Evolutionary conservation across 2,797 vertebrate species (phyloP).

Genomic region (Girardinus metallicus): DNA sequence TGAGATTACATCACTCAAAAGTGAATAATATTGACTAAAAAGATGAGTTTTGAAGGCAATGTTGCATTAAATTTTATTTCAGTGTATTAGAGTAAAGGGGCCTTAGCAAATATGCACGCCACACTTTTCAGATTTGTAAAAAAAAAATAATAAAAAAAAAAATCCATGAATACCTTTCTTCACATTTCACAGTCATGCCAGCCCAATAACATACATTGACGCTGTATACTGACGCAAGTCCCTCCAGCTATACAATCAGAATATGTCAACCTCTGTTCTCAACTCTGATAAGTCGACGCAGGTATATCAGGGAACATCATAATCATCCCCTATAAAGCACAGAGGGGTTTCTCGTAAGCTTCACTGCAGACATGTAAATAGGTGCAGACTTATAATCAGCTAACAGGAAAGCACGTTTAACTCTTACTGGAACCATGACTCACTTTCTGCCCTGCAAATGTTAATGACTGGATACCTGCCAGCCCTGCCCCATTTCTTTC

Average conservation of each 20-base stretch:
- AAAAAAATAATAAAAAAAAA: neutral
- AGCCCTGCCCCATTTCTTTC: constrained; percentile 53
- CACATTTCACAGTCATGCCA: neutral
- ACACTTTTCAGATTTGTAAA: neutral
- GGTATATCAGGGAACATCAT: constrained; percentile 63
- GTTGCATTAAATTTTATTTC: neutral
- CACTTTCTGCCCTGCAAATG: constrained; percentile 74
- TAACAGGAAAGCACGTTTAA: constrained; percentile 67
- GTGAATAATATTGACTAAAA: neutral
- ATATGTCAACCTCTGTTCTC: constrained; percentile 45
- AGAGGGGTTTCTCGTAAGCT: constrained; percentile 72
- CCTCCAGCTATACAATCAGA: constrained; percentile 8
- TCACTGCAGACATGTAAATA: constrained; percentile 57
- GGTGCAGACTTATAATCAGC: constrained; percentile 52
- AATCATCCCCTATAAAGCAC: constrained; percentile 74
- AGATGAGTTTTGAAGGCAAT: neutral
- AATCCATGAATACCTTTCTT: neutral
- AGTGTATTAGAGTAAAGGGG: neutral
- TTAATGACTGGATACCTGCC: constrained; percentile 69
- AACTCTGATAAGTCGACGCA: constrained; percentile 55
- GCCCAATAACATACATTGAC: neutral
- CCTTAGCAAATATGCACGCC: neutral
- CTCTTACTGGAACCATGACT: constrained; percentile 78
- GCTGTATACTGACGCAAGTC: neutral
- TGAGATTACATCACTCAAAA: neutral